A percentile compares a stretch with the other conserved stretches of the same genome.
Conservation (phyloP, 2,888 invertebrate genomes). For the Cyaniris semiargus region DNA sequence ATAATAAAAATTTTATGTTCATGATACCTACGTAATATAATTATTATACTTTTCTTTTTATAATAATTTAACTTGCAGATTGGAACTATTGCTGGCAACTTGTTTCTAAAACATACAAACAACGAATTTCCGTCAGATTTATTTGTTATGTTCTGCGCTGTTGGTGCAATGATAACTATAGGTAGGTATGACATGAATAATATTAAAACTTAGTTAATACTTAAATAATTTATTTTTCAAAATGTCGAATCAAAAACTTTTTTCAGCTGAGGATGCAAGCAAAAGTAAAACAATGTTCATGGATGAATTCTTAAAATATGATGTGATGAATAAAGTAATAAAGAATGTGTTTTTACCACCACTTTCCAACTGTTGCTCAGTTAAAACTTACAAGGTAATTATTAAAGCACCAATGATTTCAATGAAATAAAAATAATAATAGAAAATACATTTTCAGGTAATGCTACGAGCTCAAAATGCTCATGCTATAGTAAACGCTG, state of each 20-base stretch:
- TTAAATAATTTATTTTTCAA: background rate
- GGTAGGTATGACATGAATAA: slow-evolving; percentile 48
- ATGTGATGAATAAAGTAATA: slow-evolving; percentile 67
- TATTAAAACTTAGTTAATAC: background rate
- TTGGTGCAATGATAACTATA: slow-evolving; percentile 64
- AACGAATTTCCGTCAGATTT: slow-evolving; percentile 88
- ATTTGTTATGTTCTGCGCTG: slow-evolving; percentile 83
- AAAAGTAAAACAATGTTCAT: slow-evolving; percentile 53
- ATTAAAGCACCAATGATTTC: background rate
- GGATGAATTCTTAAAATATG: slow-evolving; percentile 60
- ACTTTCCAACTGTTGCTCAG: slow-evolving; percentile 43
- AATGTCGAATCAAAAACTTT: slow-evolving; percentile 46
- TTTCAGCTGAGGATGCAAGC: slow-evolving; percentile 55
- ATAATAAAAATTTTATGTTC: background rate
- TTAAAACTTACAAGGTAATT: slow-evolving; percentile 55
- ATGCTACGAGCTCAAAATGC: slow-evolving; percentile 87
- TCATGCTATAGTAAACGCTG: slow-evolving; percentile 88
- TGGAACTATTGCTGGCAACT: slow-evolving; percentile 87
- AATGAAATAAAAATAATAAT: background rate
- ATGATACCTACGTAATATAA: background rate
- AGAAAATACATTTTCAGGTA: slow-evolving; percentile 70
- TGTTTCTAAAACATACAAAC: slow-evolving; percentile 82
- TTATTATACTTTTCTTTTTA: background rate
- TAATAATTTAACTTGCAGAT: slow-evolving; percentile 60
- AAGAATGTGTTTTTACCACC: slow-evolving; percentile 54